Base-by-base conservation (phyloP, 2,113 vertebrate species). In the Larimichthys polyactis region DNA sequence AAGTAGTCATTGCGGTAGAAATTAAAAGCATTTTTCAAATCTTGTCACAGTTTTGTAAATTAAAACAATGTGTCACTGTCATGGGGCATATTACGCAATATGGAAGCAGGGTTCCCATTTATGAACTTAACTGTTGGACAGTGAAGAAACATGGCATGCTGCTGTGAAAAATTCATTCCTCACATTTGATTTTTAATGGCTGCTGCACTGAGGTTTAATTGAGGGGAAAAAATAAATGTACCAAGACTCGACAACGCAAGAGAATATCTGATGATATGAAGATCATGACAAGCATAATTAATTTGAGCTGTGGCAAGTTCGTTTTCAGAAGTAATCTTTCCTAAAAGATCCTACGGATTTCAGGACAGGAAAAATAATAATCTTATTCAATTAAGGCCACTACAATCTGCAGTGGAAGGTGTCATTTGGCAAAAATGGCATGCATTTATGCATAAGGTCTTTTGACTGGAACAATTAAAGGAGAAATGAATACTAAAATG, bases 401-500 rank as follows among this genome's bases (percentile, higher is more conserved):
- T 55, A 64, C 5, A 58, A 52, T 75, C 29, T 7, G 19, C 46
- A 49, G 36, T 22, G 36, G 72, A 58, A 80, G 46, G 59, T 32
- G 19, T 49, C 12, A 19, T 75, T 59, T 32, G 59, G 58, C 54
- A 85, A 24, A 72, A 83, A 83, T 64, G 14, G 22, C 8, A 58
- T 87, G 57, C 9, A 79, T 92, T 86, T 79, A 91, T 90, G 85
- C 83, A 85, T 70, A 60, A 78, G 78, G 59, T 84, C 81, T 71
- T 91, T 75, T 73, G 75, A 77, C 78, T 66, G 79, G 84, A 85
- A 79, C 70, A 87, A 84, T 84, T 79, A 79, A 62, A 44, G 63
- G 76, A 75, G 81, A 79, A 68, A 81, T 86, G 29, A 91, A 88
- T 85, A 82, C 81, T 82, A 75, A 93, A 93, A 90, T 71, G 82